Percentiles rank a stretch among this genome's conserved stretches.
These are phyloP conservation scores for Ianthella basta DNA, from an alignment of 37 sponge, comb jelly and placozoan species.

Conservation along the genomic window DNA sequence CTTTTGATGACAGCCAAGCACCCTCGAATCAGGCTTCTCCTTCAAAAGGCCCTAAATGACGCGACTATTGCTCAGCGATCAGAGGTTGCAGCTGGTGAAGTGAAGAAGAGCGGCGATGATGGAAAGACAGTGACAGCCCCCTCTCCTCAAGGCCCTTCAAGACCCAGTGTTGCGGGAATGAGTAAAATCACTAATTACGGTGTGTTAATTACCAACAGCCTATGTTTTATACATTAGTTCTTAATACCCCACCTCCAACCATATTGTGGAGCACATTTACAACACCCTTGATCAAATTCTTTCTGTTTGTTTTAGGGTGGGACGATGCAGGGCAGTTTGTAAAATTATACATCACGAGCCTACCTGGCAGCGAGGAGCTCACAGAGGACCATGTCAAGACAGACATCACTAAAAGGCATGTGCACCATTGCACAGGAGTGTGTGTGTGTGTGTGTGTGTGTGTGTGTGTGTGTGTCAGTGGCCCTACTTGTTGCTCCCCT, in stretches of 20 bases:
- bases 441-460: conserved; percentile 35
- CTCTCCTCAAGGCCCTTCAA: background rate
- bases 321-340: conserved; percentile 86
- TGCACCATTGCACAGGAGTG: background rate
- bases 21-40: conserved; percentile 34
- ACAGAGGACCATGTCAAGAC: conserved; percentile 58
- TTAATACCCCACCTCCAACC: no score
- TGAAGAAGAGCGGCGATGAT: background rate
- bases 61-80: background rate
- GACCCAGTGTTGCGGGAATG: background rate
- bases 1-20: conserved; percentile 58
- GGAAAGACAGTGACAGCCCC: background rate
- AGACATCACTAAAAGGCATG: conserved; percentile 58
- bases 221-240: no score
- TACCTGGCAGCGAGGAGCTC: conserved; percentile 63
- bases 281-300: no score
- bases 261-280: no score
- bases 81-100: background rate
- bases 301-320: conserved; percentile 72
- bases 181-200: conserved; percentile 52
- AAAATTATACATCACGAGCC: conserved; percentile 86
- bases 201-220: background rate
- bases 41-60: conserved; percentile 40
- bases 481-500: background rate
- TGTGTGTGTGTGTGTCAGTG: conserved; percentile 38